A percentile compares a stretch with the other conserved stretches of the same genome.
phyloP scores from a whole-genome alignment of 2,113 vertebrate genomes.

The Falcunculus frontatus region DNA sequence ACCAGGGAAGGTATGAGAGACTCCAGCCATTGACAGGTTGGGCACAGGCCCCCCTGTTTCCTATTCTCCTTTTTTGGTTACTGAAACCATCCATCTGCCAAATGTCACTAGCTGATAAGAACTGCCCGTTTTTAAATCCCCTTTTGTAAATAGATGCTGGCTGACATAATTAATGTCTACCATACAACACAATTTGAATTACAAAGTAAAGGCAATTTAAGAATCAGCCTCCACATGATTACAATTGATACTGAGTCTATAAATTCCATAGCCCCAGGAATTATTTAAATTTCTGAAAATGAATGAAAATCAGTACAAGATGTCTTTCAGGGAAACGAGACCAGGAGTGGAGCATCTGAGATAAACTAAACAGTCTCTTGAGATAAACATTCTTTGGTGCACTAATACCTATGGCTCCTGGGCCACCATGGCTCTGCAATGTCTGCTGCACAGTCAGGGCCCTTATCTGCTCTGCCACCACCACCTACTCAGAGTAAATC shows the following conservation, averaged over 20 bases:
- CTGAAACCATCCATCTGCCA: constrained; percentile 72
- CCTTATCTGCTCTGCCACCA: constrained; percentile 46
- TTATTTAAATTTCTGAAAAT: constrained; percentile 62
- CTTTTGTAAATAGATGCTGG: constrained; percentile 71
- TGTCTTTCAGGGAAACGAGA: constrained; percentile 40
- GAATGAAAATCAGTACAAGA: constrained; percentile 63
- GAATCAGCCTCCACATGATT: constrained; percentile 52
- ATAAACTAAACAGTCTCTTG: constrained; percentile 70
- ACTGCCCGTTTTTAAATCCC: constrained; percentile 49
- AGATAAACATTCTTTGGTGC: constrained; percentile 66
- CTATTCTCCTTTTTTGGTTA: constrained; percentile 33
- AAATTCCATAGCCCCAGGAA: constrained; percentile 51
- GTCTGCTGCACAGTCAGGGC: not conserved
- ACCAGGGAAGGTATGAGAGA: constrained; percentile 21
- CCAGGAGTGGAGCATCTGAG: constrained; percentile 45
- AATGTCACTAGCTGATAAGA: constrained; percentile 73
- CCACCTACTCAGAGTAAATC: constrained; percentile 52
- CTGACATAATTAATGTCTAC: constrained; percentile 73
- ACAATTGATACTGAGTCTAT: constrained; percentile 17
- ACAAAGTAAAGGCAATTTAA: constrained; percentile 66
- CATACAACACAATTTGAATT: constrained; percentile 65
- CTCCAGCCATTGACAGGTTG: constrained; percentile 33
- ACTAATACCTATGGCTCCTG: constrained; percentile 63
- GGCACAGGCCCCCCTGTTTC: not conserved
- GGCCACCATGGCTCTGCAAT: constrained; percentile 2